Evolutionary conservation across 2,113 vertebrate species (phyloP).

Genomic region (Hypocryptadius cinnamomeus): DNA sequence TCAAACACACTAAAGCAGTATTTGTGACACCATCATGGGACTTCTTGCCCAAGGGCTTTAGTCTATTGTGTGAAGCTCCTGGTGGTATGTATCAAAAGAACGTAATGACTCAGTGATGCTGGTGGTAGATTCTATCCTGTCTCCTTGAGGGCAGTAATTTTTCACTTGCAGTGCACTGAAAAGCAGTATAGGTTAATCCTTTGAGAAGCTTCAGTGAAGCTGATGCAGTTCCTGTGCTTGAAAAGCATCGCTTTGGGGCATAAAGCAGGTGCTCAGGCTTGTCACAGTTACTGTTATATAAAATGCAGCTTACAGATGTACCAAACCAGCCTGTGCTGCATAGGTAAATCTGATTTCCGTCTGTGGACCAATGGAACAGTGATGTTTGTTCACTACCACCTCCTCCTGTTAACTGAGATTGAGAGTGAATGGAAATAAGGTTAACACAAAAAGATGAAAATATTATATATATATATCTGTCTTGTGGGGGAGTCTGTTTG

Average conservation of each 20-base stretch:
- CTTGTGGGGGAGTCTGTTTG: background rate
- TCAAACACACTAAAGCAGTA: background rate
- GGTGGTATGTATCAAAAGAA: background rate
- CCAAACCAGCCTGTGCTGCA: background rate
- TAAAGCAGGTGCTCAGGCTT: slow-evolving; percentile 2
- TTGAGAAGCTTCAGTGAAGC: background rate
- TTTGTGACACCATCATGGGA: background rate
- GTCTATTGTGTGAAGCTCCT: background rate
- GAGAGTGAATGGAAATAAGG: background rate
- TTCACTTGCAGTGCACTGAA: background rate
- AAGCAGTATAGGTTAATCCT: background rate
- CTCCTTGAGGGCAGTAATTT: background rate
- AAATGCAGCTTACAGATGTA: background rate
- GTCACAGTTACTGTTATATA: background rate
- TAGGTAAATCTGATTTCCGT: background rate
- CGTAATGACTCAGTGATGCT: background rate
- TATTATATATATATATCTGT: background rate
- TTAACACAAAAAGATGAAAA: background rate
- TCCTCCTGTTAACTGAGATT: background rate
- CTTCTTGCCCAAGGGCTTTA: background rate
- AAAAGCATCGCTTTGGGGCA: background rate
- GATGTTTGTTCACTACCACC: background rate
- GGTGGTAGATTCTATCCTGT: background rate
- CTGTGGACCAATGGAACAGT: background rate
- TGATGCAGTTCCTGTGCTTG: background rate